Evolutionary conservation across 2,113 vertebrate species (phyloP), one percentile per base, ranked within the genome.

Genomic region (Carassius carassius): DNA sequence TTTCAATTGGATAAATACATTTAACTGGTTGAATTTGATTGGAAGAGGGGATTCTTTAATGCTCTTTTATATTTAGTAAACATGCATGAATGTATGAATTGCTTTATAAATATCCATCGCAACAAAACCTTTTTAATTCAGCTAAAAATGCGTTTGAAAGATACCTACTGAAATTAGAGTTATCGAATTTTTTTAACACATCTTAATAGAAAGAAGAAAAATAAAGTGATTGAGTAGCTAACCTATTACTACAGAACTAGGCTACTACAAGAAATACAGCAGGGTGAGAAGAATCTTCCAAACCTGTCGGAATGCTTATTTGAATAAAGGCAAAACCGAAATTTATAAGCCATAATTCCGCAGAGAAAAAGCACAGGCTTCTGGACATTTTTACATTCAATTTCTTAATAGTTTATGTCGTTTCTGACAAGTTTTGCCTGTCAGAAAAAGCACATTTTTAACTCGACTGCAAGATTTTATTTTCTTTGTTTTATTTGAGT

Each of bases 21-120:
- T 80, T 80, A 4, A 80, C 65, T 65, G 37, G 37, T 80, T 47
- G n/a, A 78, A 78, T 56, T 23, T 63, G 78, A 4, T 47, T 25
- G 41, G n/a, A 23, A 74, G 6, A 3, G 21, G 21, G 23, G 3
- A 9, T 74, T 16, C n/a, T 41, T 58, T 37, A 60, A 78, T 58
- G 32, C 21, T 23, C 4, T 60, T 60, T 60, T 60, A 4, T 29
- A 37, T 78, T 41, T 16, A 5, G 19, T 5, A 25, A 12, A 25
- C 5, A 29, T 29, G 8, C 12, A 23, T 17, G 6, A 14, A 58
- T 58, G 19, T 11, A n/a, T 54, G 21, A n/a, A 17, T 2, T 54
- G 3, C 51, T 51, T 77, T 25, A 41, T n/a, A 58, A 77, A 37
- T 11, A 56, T 77, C 16, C 19, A 35, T 56, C 16, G 5, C 3